Base-by-base conservation (phyloP, 2,113 vertebrate genomes). In the Phyllostomus hastatus region DNA sequence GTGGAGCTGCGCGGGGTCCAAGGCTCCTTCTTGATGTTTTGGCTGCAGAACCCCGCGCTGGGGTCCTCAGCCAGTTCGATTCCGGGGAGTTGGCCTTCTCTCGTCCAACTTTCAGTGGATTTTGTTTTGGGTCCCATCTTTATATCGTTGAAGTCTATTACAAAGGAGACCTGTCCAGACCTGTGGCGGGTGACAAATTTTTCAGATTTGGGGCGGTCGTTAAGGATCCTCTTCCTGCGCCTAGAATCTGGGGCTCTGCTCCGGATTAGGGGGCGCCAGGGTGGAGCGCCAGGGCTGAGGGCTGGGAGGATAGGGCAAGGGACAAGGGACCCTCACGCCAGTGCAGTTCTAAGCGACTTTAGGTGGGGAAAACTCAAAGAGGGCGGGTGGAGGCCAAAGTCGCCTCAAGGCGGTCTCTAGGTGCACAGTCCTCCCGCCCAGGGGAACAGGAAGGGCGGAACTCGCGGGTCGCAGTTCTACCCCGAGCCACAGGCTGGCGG, bases 31-130 rank as follows among this genome's bases (percentile, higher is more conserved):
- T 10, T 38, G 70, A 38, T 7, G 7, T 8, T 73, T 50, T 35
- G n/a, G 52, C 22, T 1, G 16, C 28, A 22, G 57, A n/a, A 46
- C 26, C 54, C 1, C 0, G 5, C 0, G 0, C 38, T 43, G 41
- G 79, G 69, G 38, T 15, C 20, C 20, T 4, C 17, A 7, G 48
- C 52, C 38, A 66, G 50, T 46, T 35, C 7, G 31, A 52, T 79
- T 54, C 48, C 0, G 0, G 14, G 46, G 35, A 84, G n/a, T 8
- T n/a, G 72, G 31, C 22, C 10, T 75, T 52, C 31, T 61, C 52
- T 35, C 1, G 3, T 28, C 64, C 86, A 28, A 15, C 7, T 20
- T 73, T 57, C 12, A 16, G n/a, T 26, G 48, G 11, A 7, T 70
- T 84, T 93, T 81, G 57, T 76, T 84, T 90, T 52, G 82, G 28